These are phyloP conservation scores for Ametastegia equiseti DNA, from an alignment of 2,888 invertebrate genomes.

Conservation along the genomic window DNA sequence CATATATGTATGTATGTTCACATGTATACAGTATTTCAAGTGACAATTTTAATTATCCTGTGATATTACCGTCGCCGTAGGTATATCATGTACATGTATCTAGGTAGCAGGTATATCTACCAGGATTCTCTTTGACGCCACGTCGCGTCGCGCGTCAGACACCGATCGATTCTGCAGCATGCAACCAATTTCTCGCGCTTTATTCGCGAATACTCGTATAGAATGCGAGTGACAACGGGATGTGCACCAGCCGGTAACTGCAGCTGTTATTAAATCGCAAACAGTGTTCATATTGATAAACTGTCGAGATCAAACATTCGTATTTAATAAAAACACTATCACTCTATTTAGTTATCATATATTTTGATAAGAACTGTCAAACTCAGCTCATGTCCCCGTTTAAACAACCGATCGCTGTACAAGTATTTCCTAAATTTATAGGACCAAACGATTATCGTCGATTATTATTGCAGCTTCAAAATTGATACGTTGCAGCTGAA, in stretches of 20 bases:
- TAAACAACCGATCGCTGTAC: neutral
- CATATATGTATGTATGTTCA: neutral
- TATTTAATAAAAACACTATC: neutral
- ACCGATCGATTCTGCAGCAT: constrained; percentile 16
- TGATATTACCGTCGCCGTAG: neutral
- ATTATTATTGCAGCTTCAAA: no score
- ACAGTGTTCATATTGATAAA: neutral
- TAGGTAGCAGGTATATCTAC: neutral
- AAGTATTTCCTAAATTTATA: neutral
- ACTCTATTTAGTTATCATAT: neutral
- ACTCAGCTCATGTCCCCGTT: no score
- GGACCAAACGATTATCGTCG: no score
- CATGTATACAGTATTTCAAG: neutral
- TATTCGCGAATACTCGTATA: constrained; percentile 18
- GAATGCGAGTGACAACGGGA: neutral
- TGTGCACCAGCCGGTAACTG: neutral
- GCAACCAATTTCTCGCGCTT: neutral
- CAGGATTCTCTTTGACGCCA: constrained; percentile 24
- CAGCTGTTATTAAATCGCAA: constrained; percentile 7
- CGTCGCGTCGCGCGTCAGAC: neutral
- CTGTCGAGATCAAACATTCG: neutral
- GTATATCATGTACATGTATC: no score
- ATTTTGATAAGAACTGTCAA: neutral
- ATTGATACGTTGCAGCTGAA: no score
- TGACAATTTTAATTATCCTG: constrained; percentile 14